phyloP scores from a whole-genome alignment of 2,888 invertebrate species.

The Orthonevra nobilis region DNA sequence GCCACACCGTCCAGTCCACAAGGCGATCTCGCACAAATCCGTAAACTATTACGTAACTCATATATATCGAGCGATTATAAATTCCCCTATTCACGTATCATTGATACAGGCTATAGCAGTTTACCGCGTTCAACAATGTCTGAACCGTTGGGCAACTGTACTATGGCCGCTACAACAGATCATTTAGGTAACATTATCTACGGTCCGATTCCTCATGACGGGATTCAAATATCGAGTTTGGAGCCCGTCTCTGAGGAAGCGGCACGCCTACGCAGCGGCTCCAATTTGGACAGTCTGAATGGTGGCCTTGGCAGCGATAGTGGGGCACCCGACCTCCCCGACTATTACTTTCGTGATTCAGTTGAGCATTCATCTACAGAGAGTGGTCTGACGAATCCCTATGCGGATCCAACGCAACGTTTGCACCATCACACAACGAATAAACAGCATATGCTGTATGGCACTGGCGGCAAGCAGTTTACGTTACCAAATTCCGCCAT shows the following conservation, averaged over 20 bases:
- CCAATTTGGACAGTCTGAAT: constrained; percentile 75
- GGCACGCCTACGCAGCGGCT: constrained; percentile 75
- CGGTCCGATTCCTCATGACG: constrained; percentile 82
- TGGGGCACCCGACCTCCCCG: constrained; percentile 78
- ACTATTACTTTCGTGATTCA: constrained; percentile 88
- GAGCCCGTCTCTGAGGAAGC: constrained; percentile 87
- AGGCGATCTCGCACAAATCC: constrained; percentile 82
- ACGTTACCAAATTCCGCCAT: constrained; percentile 74
- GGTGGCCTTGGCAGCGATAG: constrained; percentile 35
- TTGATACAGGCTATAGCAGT: constrained; percentile 88
- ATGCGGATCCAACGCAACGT: constrained; percentile 73
- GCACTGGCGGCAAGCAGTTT: constrained; percentile 72
- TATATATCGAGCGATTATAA: constrained; percentile 73
- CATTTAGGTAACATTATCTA: constrained; percentile 80
- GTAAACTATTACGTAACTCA: constrained; percentile 77
- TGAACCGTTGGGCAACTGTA: constrained; percentile 83
- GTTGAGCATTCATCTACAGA: constrained; percentile 90
- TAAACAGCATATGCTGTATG: constrained; percentile 74
- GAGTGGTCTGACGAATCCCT: constrained; percentile 82
- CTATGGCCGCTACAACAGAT: constrained; percentile 76
- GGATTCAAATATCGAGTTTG: constrained; percentile 78
- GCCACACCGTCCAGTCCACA: constrained; percentile 91
- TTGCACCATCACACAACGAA: constrained; percentile 72
- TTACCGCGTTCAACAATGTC: constrained; percentile 92
- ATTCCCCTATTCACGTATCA: constrained; percentile 71